A percentile compares a stretch with the other conserved stretches of the same genome.
phyloP scores from a whole-genome alignment of 2,888 invertebrate genomes.

The Iphiclides podalirius region DNA sequence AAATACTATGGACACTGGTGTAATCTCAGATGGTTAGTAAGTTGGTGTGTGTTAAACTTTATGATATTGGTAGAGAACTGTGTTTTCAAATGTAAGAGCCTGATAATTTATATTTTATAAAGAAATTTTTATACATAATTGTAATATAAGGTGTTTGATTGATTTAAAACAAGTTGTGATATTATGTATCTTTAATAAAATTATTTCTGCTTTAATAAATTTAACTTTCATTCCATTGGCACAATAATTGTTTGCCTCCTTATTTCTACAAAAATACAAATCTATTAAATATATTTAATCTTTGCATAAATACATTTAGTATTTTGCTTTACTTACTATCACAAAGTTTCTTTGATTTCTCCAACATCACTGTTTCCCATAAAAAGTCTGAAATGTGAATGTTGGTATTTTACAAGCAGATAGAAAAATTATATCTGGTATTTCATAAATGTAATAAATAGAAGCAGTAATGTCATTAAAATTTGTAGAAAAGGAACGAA shows the following conservation, averaged over 20 bases:
- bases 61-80: too few species aligned
- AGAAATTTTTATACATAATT: neutral
- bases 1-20: too few species aligned
- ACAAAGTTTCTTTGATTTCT: constrained; percentile 12
- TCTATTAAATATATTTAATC: neutral
- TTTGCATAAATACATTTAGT: neutral
- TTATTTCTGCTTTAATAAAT: constrained; percentile 10
- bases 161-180: too few species aligned
- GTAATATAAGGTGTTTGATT: neutral
- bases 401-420: too few species aligned
- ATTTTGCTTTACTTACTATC: constrained; percentile 17
- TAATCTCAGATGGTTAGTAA: too few species aligned
- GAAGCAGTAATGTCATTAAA: too few species aligned
- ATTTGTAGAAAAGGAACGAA: too few species aligned
- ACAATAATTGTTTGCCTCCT: constrained; percentile 46
- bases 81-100: too few species aligned
- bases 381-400: constrained; percentile 29
- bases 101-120: too few species aligned
- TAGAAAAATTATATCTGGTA: too few species aligned
- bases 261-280: constrained; percentile 36
- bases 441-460: too few species aligned
- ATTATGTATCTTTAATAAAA: constrained; percentile 9
- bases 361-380: neutral
- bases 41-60: too few species aligned
- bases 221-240: constrained; percentile 43